phyloP scores from a whole-genome alignment of 1,140 invertebrate species.

The Xylocopa sonorina region DNA sequence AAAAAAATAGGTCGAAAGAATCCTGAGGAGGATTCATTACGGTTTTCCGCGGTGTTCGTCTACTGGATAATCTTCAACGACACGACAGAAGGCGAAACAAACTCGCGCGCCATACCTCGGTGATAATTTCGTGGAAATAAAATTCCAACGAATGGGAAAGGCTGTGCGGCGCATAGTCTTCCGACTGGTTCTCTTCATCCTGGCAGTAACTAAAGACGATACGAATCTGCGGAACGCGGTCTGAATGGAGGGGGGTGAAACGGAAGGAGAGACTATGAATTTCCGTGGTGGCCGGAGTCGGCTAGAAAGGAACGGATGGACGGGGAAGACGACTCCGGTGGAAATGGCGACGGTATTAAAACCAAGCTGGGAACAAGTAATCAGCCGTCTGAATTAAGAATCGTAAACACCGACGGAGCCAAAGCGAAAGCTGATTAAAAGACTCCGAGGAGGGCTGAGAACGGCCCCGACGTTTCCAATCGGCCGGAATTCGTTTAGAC shows the following conservation, averaged over 20 bases:
- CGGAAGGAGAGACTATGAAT: background rate
- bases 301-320: background rate
- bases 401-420: constrained; percentile 37
- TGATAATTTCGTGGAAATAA: constrained; percentile 27
- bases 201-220: constrained; percentile 1
- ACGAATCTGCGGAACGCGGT: background rate
- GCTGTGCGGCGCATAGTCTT: background rate
- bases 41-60: constrained; percentile 5
- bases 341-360: constrained; percentile 22
- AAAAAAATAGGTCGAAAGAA: constrained; percentile 48
- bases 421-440: constrained; percentile 52
- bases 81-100: constrained; percentile 9
- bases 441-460: background rate
- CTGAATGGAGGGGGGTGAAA: constrained; percentile 13
- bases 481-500: constrained; percentile 32
- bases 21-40: constrained; percentile 48
- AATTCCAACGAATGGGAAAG: background rate
- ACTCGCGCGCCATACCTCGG: background rate
- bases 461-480: constrained; percentile 11
- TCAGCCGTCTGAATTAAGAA: constrained; percentile 43
- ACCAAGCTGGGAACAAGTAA: constrained; percentile 29
- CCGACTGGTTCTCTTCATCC: background rate
- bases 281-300: background rate
- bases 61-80: constrained; percentile 26
- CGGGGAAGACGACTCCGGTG: background rate